These are phyloP conservation scores for Paralichthys olivaceus DNA, from an alignment of 2,113 vertebrate species.

Conservation along the genomic window DNA sequence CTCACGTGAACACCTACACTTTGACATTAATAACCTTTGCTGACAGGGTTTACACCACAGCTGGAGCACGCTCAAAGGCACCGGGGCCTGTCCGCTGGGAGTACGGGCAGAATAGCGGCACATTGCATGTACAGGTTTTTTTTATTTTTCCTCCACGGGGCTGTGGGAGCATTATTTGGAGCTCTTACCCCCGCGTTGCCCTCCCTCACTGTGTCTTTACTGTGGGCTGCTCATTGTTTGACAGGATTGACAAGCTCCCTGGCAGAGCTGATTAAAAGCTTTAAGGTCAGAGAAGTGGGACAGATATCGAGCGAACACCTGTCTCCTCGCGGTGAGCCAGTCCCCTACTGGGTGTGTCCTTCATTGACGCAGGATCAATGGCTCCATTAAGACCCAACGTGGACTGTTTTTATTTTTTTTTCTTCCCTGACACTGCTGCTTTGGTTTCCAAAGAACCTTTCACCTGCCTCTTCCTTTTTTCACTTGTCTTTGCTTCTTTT, in stretches of 20 bases:
- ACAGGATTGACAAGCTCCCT: constrained; percentile 82
- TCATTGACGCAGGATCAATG: constrained; percentile 74
- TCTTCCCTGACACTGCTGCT: constrained; percentile 45
- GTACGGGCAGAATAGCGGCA: constrained; percentile 30
- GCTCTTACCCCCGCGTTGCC: constrained; percentile 42
- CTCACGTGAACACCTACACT: constrained; percentile 16
- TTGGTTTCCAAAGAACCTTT: constrained; percentile 63
- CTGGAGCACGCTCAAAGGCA: constrained; percentile 10
- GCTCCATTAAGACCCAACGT: constrained; percentile 70
- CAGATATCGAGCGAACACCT: constrained; percentile 82
- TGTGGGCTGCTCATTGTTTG: constrained; percentile 71
- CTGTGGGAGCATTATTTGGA: constrained; percentile 56
- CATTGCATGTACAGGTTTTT: constrained; percentile 4
- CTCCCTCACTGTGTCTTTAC: constrained; percentile 57
- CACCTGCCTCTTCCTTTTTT: constrained; percentile 42
- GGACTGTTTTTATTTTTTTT: constrained; percentile 6
- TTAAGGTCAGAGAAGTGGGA: constrained; percentile 83
- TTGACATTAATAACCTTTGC: constrained; percentile 60
- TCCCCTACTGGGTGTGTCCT: constrained; percentile 73
- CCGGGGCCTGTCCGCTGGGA: constrained; percentile 38
- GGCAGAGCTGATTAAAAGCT: constrained; percentile 85
- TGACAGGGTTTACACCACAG: constrained; percentile 38
- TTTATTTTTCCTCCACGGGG: constrained; percentile 25
- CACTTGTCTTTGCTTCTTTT: constrained; percentile 17
- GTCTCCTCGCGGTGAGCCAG: constrained; percentile 67